A percentile compares a stretch with the other conserved stretches of the same genome.
phyloP scores from a whole-genome alignment of 2,797 vertebrate genomes.

The Sphenodon punctatus region DNA sequence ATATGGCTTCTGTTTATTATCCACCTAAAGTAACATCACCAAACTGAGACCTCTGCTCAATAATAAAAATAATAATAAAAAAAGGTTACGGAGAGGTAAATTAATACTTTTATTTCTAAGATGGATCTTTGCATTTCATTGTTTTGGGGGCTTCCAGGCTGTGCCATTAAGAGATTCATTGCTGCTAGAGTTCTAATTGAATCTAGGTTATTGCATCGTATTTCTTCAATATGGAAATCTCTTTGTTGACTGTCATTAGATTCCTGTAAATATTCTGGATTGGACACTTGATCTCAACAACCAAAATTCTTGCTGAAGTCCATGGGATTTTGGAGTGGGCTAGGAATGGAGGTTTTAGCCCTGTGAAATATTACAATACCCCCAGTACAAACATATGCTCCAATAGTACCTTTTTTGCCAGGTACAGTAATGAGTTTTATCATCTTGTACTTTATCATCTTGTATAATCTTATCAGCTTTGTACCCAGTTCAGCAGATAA shows the following conservation, averaged over 20 bases:
- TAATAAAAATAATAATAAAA: too few species aligned
- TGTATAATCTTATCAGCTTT: too few species aligned
- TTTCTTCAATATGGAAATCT: accelerated
- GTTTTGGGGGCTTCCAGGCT: not conserved
- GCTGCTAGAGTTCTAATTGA: accelerated
- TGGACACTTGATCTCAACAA: not conserved
- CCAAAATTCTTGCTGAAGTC: not conserved
- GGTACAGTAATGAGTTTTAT: too few species aligned
- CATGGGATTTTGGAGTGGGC: not conserved
- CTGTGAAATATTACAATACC: too few species aligned
- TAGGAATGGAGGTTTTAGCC: not conserved
- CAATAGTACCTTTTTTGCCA: too few species aligned
- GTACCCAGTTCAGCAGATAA: too few species aligned
- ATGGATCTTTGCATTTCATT: not conserved
- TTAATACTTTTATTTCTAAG: not conserved
- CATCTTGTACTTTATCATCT: too few species aligned
- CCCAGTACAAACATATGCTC: too few species aligned
- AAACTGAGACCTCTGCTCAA: not conserved
- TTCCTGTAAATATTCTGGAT: not conserved
- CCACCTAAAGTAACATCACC: not conserved
- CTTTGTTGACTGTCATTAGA: accelerated
- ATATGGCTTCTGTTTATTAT: not conserved
- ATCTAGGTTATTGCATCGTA: accelerated
- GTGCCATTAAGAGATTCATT: not conserved
- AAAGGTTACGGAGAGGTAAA: not conserved